phyloP scores from a whole-genome alignment of 92 coral and sea anemone genomes.

The Porites rus region DNA sequence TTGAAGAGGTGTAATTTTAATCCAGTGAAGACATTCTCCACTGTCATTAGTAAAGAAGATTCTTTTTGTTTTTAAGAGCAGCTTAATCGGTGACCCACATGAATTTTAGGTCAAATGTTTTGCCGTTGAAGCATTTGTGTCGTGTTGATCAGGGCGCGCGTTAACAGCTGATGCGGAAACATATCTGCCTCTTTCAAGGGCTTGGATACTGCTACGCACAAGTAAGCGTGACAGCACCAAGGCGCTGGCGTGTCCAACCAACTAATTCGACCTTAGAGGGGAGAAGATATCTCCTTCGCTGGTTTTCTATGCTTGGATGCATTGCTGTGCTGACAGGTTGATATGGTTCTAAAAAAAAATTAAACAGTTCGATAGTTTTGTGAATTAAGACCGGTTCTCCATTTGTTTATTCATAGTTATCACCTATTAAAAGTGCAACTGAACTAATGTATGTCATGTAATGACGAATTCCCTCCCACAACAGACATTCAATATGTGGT shows the following conservation, averaged over 20 bases:
- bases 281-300: neutral
- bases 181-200: conserved; percentile 22
- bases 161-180: neutral
- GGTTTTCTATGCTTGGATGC: neutral
- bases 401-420: too few species aligned
- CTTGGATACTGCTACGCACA: conserved; percentile 12
- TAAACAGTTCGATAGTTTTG: neutral
- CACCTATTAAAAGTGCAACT: too few species aligned
- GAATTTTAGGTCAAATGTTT: conserved; percentile 7
- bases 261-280: neutral
- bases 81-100: conserved; percentile 20
- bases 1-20: neutral
- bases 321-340: neutral
- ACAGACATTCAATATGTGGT: too few species aligned
- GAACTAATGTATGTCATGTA: too few species aligned
- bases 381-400: too few species aligned
- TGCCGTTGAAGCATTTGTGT: neutral
- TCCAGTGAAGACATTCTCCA: neutral
- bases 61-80: neutral
- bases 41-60: neutral
- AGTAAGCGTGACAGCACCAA: neutral
- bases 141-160: conserved; percentile 13
- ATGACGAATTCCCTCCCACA: too few species aligned
- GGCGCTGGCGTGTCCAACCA: neutral
- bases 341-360: neutral